These are phyloP conservation scores for Nycticorax nycticorax DNA, from an alignment of 2,113 vertebrate genomes.

Conservation along the genomic window DNA sequence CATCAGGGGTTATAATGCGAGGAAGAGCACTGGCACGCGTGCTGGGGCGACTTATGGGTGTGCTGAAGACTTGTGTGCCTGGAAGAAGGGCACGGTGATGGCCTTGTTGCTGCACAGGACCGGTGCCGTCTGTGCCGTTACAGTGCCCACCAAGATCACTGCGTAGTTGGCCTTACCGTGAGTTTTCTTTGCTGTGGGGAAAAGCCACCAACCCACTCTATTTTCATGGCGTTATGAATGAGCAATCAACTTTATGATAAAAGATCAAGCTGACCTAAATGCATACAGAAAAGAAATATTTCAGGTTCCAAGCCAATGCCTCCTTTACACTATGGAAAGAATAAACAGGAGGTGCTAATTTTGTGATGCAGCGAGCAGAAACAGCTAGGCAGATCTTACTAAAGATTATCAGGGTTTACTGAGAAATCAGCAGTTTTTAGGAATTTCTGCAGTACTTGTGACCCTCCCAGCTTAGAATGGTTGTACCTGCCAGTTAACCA, in stretches of 20 bases:
- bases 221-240: neutral
- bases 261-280: neutral
- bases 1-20: neutral
- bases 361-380: neutral
- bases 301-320: neutral
- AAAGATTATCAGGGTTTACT: neutral
- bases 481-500: neutral
- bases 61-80: neutral
- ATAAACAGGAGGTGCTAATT: neutral
- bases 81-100: neutral
- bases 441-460: neutral
- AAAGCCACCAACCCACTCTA: neutral
- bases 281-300: neutral
- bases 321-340: neutral
- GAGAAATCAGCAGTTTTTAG: neutral
- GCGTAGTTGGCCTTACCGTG: too few species aligned
- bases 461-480: neutral
- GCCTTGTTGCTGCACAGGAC: neutral
- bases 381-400: neutral
- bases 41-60: neutral
- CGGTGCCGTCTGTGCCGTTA: neutral
- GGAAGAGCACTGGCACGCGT: neutral
- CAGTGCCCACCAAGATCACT: accelerated
- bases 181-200: neutral
- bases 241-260: neutral